Evolutionary conservation across 2,888 invertebrate genomes (phyloP), one percentile per base, ranked within the genome.

Genomic region (Drosophila tripunctata): DNA sequence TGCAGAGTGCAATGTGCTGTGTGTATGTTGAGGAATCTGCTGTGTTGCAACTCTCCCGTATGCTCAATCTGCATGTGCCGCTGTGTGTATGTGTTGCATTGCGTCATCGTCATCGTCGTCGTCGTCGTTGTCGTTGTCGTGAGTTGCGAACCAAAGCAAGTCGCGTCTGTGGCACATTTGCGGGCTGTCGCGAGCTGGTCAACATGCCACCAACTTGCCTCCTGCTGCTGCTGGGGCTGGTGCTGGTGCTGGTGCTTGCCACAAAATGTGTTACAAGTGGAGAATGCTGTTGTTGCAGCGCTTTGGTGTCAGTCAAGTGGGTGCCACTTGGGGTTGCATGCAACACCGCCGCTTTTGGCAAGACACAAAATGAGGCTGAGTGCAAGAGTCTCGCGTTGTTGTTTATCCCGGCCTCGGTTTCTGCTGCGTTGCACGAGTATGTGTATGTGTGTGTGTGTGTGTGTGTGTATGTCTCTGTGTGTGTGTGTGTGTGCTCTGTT

Each of bases 231-330:
- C n/a, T n/a, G n/a, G n/a, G n/a, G n/a, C n/a, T n/a, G n/a, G n/a
- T n/a, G n/a, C n/a, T n/a, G n/a, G n/a, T n/a, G n/a, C n/a, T n/a
- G n/a, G n/a, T n/a, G 24, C 54, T 10, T 38, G 33, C 41, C 65
- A 33, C 45, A n/a, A 82, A n/a, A 85, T 85, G 81, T 82, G 81
- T 85, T 85, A 82, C 81, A 82, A 82, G 79, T 85, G 84, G 78
- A n/a, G n/a, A n/a, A 75, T 69, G 72, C 36, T 54, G 68, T 52
- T 60, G 41, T 14, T 75, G 71, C 67, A 75, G 62, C 47, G 21
- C 48, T n/a, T n/a, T n/a, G n/a, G n/a, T n/a, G n/a, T n/a, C n/a
- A n/a, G 70, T 67, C 62, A 56, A 75, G 71, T 64, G 75, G 60
- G 68, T 55, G 69, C 67, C 65, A 51, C 41, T 40, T 40, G 22